These are phyloP conservation scores for Phycodurus eques DNA, from an alignment of 2,113 vertebrate species.

Conservation along the genomic window DNA sequence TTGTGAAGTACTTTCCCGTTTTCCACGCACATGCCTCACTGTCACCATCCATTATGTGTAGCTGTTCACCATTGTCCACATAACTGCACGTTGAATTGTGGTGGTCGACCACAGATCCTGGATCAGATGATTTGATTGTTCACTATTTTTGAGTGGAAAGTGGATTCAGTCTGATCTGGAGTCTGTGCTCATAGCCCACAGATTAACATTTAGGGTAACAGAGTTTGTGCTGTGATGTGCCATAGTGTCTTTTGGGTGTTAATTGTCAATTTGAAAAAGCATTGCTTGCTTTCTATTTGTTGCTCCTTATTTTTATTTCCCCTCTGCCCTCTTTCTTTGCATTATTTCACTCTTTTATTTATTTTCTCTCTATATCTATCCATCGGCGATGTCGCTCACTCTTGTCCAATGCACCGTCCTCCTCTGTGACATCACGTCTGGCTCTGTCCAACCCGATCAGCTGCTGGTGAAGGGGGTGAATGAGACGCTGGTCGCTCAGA, in stretches of 20 bases:
- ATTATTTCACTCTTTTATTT: conserved; percentile 23
- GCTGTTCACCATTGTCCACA: conserved; percentile 40
- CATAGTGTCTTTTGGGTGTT: conserved; percentile 71
- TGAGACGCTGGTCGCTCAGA: conserved; percentile 99
- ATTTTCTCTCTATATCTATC: conserved; percentile 51
- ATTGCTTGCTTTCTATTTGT: conserved; percentile 65
- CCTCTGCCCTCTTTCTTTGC: conserved; percentile 47
- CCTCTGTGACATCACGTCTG: conserved; percentile 70
- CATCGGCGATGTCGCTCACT: conserved; percentile 82
- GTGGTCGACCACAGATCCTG: conserved; percentile 39
- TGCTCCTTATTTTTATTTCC: conserved; percentile 54
- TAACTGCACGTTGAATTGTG: conserved; percentile 32
- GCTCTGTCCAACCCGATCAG: conserved; percentile 84
- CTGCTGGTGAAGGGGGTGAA: conserved; percentile 99
- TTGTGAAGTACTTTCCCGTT: conserved; percentile 40
- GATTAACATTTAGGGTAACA: conserved; percentile 53
- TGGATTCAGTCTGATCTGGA: conserved; percentile 34
- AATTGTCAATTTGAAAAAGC: conserved; percentile 41
- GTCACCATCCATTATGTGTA: conserved; percentile 64
- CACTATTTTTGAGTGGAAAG: not conserved
- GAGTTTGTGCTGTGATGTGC: conserved; percentile 62
- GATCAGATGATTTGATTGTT: conserved; percentile 29
- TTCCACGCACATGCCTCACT: conserved; percentile 43
- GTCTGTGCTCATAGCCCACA: conserved; percentile 39
- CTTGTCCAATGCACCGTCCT: conserved; percentile 75